A percentile compares a stretch with the other conserved stretches of the same genome.
Evolutionary conservation across 1,140 invertebrate genomes (phyloP).

Genomic region (Caenorhabditis brenneri): DNA sequence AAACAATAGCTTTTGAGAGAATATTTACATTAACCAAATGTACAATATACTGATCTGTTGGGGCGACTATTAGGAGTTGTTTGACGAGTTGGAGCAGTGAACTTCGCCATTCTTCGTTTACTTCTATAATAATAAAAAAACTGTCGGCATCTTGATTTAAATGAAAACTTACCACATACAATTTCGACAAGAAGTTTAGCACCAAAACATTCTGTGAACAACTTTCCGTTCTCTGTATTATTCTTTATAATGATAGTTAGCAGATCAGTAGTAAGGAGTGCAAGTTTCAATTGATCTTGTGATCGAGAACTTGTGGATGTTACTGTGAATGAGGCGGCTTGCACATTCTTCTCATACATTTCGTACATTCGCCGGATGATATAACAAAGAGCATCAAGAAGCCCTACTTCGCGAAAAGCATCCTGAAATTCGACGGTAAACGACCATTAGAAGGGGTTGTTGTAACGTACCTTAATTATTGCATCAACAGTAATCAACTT

Average conservation of each 20-base stretch:
- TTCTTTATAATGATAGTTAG: constrained; percentile 81
- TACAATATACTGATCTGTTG: constrained; percentile 68
- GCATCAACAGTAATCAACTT: constrained; percentile 78
- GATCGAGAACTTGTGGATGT: constrained; percentile 58
- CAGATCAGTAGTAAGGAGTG: constrained; percentile 84
- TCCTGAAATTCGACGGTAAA: no score
- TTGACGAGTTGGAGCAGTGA: constrained; percentile 63
- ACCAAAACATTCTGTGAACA: constrained; percentile 29
- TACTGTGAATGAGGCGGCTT: neutral
- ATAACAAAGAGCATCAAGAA: constrained; percentile 85
- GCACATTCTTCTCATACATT: constrained; percentile 23
- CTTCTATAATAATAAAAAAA: constrained; percentile 18
- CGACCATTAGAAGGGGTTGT: no score
- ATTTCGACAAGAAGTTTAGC: constrained; percentile 12
- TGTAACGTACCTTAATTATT: constrained; percentile 73
- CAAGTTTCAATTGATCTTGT: constrained; percentile 77
- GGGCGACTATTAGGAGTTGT: constrained; percentile 65
- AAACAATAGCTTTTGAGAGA: constrained; percentile 79
- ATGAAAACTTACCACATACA: constrained; percentile 63
- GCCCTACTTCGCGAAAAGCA: constrained; percentile 94
- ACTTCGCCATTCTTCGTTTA: constrained; percentile 49
- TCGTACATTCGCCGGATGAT: constrained; percentile 54
- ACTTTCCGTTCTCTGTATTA: constrained; percentile 82
- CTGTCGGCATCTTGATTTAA: neutral
- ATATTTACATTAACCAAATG: constrained; percentile 64